Base-by-base conservation (phyloP, 2,797 vertebrate genomes). In the Cebuella pygmaea region DNA sequence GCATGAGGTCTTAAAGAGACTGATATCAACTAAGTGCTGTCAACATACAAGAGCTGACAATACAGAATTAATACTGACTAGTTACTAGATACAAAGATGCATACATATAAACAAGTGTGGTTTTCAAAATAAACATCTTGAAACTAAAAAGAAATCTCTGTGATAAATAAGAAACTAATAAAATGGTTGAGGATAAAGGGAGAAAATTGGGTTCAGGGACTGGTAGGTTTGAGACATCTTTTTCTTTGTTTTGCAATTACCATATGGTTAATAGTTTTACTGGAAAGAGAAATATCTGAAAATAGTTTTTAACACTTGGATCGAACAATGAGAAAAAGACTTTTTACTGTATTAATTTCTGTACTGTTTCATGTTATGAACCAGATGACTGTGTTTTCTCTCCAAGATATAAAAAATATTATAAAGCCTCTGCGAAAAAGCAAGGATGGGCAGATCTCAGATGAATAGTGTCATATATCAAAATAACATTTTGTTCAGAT, bases 211-310 rank as follows among this genome's bases (percentile, higher is more conserved):
- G 57, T 72, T 90, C 33, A 59, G 61, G 30, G 26, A 33, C 20
- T 12, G 5, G 13, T 36, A 22, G 48, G 13, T 30, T 27, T 30
- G 79, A 76, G 15, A 59, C n/a, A 1, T 81, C 2, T 30, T 64
- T 82, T 39, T 13, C 30, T 72, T 79, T 86, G 84, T 81, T 86
- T 97, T 91, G 33, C 52, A 61, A 61, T 88, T 59, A 92, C 75
- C 84, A 64, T 70, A 59, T 15, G 61, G 87, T 70, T 94, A 97
- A 97, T 39, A 96, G 87, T 94, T 95, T 89, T 94, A 96, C 94
- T 74, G 85, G 90, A 94, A 94, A 97, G 44, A 88, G 55, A 92
- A 95, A 33, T 94, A 59, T 46, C 55, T 70, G 19, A 57, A 24
- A 11, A 59, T 84, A 50, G 26, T 70, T 55, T 97, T 92, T 74